These are phyloP conservation scores for Nannoperca obscura DNA, from an alignment of 2,797 vertebrate genomes.

Conservation along the genomic window DNA sequence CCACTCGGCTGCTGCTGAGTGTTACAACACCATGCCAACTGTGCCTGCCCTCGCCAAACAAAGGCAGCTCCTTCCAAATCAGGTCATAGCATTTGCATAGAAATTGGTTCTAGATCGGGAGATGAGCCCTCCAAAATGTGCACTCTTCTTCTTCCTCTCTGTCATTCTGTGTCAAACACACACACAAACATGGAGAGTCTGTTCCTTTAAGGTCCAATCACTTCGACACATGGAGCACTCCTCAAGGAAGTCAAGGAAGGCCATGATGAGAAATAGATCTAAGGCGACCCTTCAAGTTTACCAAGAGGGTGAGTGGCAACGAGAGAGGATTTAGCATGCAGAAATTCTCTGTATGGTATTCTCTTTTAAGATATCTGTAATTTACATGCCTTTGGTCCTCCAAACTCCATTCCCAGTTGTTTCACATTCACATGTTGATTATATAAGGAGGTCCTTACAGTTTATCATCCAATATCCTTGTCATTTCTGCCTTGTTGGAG, in stretches of 20 bases:
- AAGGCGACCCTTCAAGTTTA: conserved; percentile 64
- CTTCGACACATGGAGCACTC: conserved; percentile 63
- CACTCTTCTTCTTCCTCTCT: neutral
- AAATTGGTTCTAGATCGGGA: conserved; percentile 77
- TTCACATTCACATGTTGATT: conserved; percentile 50
- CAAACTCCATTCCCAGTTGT: conserved; percentile 23
- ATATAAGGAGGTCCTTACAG: conserved; percentile 14
- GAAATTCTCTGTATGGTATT: conserved; percentile 13
- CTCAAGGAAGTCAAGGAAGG: conserved; percentile 54
- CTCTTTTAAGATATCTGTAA: conserved; percentile 41
- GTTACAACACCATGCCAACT: conserved; percentile 44
- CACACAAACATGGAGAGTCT: conserved; percentile 27
- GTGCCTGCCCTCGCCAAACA: conserved; percentile 51
- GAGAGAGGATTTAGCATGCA: conserved; percentile 26
- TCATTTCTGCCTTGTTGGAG: conserved; percentile 24
- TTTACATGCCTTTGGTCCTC: conserved; percentile 41
- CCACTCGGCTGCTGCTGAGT: neutral
- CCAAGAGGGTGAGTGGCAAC: conserved; percentile 41
- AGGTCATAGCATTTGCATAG: conserved; percentile 79
- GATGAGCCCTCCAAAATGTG: conserved; percentile 54
- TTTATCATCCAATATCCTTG: conserved; percentile 9
- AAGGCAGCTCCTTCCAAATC: conserved; percentile 59
- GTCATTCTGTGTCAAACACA: conserved; percentile 28
- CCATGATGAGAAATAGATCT: conserved; percentile 65
- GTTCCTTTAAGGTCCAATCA: conserved; percentile 71